A percentile compares a stretch with the other conserved stretches of the same genome.
Conservation (phyloP, 2,797 vertebrate genomes). For the Sorex maritimensis region DNA sequence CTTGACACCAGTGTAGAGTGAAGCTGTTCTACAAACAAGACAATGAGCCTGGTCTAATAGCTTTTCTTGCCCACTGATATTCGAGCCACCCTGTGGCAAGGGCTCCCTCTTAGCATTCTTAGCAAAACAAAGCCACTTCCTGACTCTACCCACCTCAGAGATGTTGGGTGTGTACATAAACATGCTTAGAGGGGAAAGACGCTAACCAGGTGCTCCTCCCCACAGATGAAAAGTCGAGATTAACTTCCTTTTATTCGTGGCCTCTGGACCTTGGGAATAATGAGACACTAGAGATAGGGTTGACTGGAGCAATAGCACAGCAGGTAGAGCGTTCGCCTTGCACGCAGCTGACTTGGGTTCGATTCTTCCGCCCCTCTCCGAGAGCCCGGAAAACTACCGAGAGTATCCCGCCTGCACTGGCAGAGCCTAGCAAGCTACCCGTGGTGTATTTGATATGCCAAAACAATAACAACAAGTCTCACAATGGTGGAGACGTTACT, state of each 20-base stretch:
- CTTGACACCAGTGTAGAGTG: neutral
- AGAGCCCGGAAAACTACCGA: no score
- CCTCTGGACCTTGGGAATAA: neutral
- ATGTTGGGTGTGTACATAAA: neutral
- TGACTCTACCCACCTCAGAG: neutral
- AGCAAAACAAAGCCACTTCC: conserved; percentile 58
- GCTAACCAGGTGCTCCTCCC: neutral
- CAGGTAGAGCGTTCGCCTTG: no score
- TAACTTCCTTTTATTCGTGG: neutral
- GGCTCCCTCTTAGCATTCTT: conserved; percentile 55
- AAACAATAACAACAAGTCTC: no score
- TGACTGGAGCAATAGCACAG: neutral
- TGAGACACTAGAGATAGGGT: neutral
- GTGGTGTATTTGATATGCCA: no score
- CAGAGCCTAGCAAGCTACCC: no score
- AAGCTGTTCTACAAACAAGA: conserved; percentile 48
- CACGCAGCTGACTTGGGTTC: no score
- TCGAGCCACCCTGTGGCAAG: conserved; percentile 43
- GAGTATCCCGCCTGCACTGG: no score
- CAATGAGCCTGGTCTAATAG: conserved; percentile 55
- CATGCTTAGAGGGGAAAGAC: neutral
- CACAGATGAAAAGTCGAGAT: neutral
- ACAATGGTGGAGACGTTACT: no score
- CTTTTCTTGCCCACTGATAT: conserved; percentile 59
- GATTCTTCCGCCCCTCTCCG: no score